A percentile compares a stretch with the other conserved stretches of the same genome.
Conservation (phyloP, 2,113 vertebrate species). For the Zapus hudsonius region DNA sequence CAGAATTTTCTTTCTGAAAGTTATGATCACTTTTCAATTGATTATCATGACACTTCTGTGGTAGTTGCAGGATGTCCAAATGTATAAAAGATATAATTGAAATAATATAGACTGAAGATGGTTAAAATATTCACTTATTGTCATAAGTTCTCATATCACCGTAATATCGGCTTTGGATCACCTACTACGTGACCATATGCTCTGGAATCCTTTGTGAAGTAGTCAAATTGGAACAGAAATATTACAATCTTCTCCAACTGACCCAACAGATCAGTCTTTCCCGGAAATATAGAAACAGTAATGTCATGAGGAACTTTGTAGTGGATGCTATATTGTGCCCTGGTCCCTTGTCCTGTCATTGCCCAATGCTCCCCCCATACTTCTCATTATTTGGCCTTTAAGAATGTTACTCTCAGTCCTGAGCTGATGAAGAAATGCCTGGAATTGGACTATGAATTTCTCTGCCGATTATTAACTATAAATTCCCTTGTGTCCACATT, state of each 20-base stretch:
- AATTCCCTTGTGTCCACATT: neutral
- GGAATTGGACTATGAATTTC: neutral
- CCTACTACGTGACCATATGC: neutral
- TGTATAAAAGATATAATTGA: neutral
- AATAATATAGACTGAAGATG: neutral
- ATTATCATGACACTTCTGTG: neutral
- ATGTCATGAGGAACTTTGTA: neutral
- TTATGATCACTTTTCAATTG: constrained; percentile 28
- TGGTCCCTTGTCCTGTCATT: neutral
- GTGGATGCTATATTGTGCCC: neutral
- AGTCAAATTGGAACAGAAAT: constrained; percentile 9
- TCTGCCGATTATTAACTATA: neutral
- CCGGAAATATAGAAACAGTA: neutral
- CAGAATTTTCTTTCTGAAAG: neutral
- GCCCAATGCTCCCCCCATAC: neutral
- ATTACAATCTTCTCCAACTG: neutral
- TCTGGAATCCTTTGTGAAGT: neutral
- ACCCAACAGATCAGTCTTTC: neutral
- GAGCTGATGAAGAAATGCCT: neutral
- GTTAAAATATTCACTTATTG: neutral
- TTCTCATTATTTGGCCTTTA: neutral
- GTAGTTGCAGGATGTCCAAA: neutral
- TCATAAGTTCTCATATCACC: too few species aligned
- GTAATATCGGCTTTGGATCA: neutral
- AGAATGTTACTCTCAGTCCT: neutral